Evolutionary conservation across 2,113 vertebrate genomes (phyloP), one percentile per base, ranked within the genome.

Genomic region (Strix aluco): DNA sequence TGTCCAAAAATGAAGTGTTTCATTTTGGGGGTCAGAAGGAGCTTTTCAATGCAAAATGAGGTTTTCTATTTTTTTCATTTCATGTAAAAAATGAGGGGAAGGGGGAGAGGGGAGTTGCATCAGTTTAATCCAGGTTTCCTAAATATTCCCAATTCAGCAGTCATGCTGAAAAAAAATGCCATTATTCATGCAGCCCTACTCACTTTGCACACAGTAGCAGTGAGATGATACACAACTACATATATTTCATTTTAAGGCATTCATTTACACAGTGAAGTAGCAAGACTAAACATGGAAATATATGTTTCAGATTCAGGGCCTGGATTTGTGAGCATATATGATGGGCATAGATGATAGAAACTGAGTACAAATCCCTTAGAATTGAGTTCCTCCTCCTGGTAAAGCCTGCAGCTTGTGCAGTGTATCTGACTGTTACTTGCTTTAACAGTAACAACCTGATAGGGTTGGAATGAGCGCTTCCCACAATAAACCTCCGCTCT

Each of bases 1-100:
- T 47, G 54, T n/a, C 86, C 67, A 78, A 61, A 96, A 81, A 71
- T 5, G 1, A 94, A 90, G 93, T 93, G 79, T 96, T 97, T 95
- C 72, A 92, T 96, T 96, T 90, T 66, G 26, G 42, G 67, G 32
- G 58, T 78, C 75, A 88, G 55, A 78, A 66, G 59, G 74, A 95
- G 59, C 25, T 92, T 93, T 95, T 90, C 63, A 88, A 54, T 51
- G 38, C 46, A 88, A 91, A 88, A 81, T 22, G 22, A 90, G 7
- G 29, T 81, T 85, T 88, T 79, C 13, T 65, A 15, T 16, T 67
- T 80, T 80, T 86, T 86, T 80, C 26, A 59, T 71, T 74, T 74
- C 7, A 36, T 46, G 30, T 55, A 40, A 77, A 85, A 69, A 78
- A 58, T 3, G 2, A 6, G 22, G 11, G 13, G 2, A 2, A 3